phyloP scores from a whole-genome alignment of 2,888 invertebrate species.

The Ormyrus thymus region DNA sequence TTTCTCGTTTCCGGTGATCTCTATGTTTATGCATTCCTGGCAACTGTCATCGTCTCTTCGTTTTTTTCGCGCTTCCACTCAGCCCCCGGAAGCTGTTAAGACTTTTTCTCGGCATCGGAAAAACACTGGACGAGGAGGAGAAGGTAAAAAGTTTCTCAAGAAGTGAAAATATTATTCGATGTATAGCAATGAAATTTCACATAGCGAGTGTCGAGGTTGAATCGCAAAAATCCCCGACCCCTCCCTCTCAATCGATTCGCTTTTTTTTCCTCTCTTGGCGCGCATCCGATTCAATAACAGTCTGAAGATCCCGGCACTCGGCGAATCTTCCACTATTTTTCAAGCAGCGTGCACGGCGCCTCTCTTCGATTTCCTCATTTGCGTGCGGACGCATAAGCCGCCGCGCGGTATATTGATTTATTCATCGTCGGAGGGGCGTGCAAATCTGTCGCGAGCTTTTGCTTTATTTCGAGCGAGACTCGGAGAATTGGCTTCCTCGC shows the following conservation, averaged over 20 bases:
- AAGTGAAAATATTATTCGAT: constrained; percentile 9
- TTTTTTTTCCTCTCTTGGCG: neutral
- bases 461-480: too few relatives aligned
- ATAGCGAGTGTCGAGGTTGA: neutral
- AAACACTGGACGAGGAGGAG: too few relatives aligned
- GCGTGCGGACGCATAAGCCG: constrained; percentile 5
- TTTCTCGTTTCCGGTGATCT: neutral
- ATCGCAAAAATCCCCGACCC: neutral
- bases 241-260: too few relatives aligned
- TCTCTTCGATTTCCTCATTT: constrained; percentile 30
- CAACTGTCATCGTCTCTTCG: too few relatives aligned
- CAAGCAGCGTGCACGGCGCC: neutral
- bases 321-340: constrained; percentile 19
- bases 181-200: neutral
- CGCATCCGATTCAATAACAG: constrained; percentile 21
- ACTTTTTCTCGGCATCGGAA: too few relatives aligned
- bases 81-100: too few relatives aligned
- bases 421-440: neutral
- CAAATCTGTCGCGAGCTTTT: too few relatives aligned
- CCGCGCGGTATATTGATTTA: constrained; percentile 33
- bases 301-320: neutral
- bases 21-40: too few relatives aligned
- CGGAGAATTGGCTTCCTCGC: too few relatives aligned
- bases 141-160: neutral
- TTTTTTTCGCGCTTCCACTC: too few relatives aligned